Percentiles rank a stretch among this genome's conserved stretches.
Conservation (phyloP, 2,888 invertebrate species). For the Drosophila melanocephala region DNA sequence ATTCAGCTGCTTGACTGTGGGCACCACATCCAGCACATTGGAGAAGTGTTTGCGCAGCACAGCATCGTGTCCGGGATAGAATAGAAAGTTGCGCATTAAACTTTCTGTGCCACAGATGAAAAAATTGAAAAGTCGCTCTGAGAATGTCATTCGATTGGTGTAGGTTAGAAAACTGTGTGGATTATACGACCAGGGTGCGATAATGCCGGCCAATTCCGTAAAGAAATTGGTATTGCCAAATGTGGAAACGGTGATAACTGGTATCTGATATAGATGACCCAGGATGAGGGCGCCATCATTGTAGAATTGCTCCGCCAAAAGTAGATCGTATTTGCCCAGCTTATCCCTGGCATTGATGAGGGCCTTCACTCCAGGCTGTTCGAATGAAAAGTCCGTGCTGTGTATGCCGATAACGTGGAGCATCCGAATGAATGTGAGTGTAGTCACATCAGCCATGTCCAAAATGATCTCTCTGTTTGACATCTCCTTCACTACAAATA, state of each 20-base stretch:
- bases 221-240: slow-evolving; percentile 77
- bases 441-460: slow-evolving; percentile 61
- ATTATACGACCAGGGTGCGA: slow-evolving; percentile 84
- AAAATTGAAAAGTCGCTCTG: slow-evolving; percentile 86
- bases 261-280: slow-evolving; percentile 82
- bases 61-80: slow-evolving; percentile 74
- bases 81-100: slow-evolving; percentile 58
- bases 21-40: slow-evolving; percentile 65
- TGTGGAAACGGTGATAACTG: slow-evolving; percentile 82
- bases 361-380: slow-evolving; percentile 64
- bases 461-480: slow-evolving; percentile 53
- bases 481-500: slow-evolving; percentile 51
- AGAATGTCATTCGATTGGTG: slow-evolving; percentile 86
- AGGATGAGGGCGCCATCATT: slow-evolving; percentile 84
- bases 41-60: slow-evolving; percentile 70
- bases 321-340: slow-evolving; percentile 83
- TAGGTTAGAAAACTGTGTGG: slow-evolving; percentile 84
- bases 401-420: slow-evolving; percentile 56
- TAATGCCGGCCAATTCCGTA: slow-evolving; percentile 83
- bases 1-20: slow-evolving; percentile 83
- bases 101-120: slow-evolving; percentile 75
- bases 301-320: slow-evolving; percentile 84
- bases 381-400: slow-evolving; percentile 74
- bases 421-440: slow-evolving; percentile 34
- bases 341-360: slow-evolving; percentile 68